These are phyloP conservation scores for Sarcophaga bullata DNA, from an alignment of 1,140 invertebrate species.

Conservation along the genomic window DNA sequence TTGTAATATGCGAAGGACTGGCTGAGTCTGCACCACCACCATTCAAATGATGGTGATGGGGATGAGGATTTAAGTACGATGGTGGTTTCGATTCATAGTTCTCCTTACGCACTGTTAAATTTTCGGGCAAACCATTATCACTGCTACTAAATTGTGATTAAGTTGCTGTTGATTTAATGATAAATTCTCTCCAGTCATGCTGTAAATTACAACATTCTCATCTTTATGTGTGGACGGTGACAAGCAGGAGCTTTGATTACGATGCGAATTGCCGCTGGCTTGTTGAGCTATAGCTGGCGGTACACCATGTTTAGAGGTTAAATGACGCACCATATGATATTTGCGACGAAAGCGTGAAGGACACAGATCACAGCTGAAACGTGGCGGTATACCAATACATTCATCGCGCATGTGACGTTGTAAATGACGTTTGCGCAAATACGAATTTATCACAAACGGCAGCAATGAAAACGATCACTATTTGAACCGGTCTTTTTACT, in stretches of 20 bases:
- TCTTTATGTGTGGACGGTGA: background rate
- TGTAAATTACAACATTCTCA: background rate
- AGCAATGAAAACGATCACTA: constrained; percentile 69
- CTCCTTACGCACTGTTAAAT: constrained; percentile 60
- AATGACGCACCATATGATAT: constrained; percentile 71
- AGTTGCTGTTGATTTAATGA: background rate
- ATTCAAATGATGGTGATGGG: background rate
- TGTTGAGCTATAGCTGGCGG: constrained; percentile 59
- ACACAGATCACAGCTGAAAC: constrained; percentile 75
- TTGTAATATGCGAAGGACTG: constrained; percentile 23
- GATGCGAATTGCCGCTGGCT: constrained; percentile 55
- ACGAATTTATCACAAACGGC: constrained; percentile 72
- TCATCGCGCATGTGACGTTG: constrained; percentile 75
- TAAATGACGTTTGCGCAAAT: constrained; percentile 74
- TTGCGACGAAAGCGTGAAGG: constrained; percentile 70
- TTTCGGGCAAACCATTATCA: constrained; percentile 60
- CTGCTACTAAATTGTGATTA: constrained; percentile 43
- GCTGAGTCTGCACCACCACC: background rate
- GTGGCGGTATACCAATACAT: constrained; percentile 74
- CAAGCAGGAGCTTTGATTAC: constrained; percentile 30
- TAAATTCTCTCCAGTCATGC: constrained; percentile 20
- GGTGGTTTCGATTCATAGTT: constrained; percentile 51
- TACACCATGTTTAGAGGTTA: constrained; percentile 67
- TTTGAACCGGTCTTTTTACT: constrained; percentile 29
- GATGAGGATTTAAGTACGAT: background rate